phyloP scores from a whole-genome alignment of 2,797 vertebrate genomes.

The Bovichtus variegatus region DNA sequence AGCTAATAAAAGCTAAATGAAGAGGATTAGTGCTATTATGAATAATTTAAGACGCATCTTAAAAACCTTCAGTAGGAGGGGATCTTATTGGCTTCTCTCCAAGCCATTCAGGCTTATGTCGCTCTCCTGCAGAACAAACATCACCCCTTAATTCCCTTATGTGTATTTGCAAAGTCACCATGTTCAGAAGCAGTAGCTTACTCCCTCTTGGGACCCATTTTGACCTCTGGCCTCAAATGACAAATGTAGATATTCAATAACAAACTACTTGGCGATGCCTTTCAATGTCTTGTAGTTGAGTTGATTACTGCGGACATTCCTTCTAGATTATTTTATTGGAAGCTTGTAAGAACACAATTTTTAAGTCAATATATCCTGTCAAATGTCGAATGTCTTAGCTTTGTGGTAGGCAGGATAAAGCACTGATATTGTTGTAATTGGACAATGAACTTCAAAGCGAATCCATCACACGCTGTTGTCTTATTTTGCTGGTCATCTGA shows the following conservation, averaged over 20 bases:
- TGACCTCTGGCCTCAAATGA: conserved; percentile 14
- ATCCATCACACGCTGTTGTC: conserved; percentile 17
- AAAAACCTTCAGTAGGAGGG: conserved; percentile 66
- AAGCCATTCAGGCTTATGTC: conserved; percentile 43
- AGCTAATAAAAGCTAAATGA: conserved; percentile 77
- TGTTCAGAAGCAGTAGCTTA: too few species aligned
- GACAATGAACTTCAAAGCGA: conserved; percentile 29
- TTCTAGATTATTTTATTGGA: neutral
- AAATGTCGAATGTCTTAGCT: conserved; percentile 7
- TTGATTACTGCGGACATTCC: neutral
- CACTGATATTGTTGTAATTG: conserved; percentile 4
- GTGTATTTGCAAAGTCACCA: conserved; percentile 25
- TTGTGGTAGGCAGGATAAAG: conserved; percentile 7
- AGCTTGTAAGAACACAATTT: conserved; percentile 6
- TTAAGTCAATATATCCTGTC: conserved; percentile 46
- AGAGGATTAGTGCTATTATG: conserved; percentile 71
- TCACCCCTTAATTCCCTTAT: conserved; percentile 24
- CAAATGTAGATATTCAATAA: conserved; percentile 21
- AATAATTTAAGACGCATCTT: conserved; percentile 77
- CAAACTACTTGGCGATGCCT: neutral
- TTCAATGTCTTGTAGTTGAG: neutral
- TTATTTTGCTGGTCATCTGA: conserved; percentile 13
- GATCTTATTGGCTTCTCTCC: conserved; percentile 40
- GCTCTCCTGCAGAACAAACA: conserved; percentile 62
- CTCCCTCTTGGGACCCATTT: neutral